These are phyloP conservation scores for Speoplatyrhinus poulsoni DNA, from an alignment of 2,113 vertebrate species.

Conservation along the genomic window DNA sequence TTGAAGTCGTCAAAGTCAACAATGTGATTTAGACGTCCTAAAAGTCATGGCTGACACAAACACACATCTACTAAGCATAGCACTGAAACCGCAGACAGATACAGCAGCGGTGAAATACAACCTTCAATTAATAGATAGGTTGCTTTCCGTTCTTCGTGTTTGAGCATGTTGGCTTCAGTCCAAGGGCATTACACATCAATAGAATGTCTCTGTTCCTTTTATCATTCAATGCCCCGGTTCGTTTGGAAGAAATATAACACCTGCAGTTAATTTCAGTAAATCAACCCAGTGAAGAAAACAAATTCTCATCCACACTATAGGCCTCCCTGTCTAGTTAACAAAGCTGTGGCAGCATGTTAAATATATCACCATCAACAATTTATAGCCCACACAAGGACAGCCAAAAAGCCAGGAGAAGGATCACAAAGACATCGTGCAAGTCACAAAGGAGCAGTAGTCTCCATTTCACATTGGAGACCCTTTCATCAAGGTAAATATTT, in stretches of 20 bases:
- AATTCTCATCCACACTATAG: slow-evolving; percentile 44
- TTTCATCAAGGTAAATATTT: slow-evolving; percentile 42
- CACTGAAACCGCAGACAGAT: slow-evolving; percentile 44
- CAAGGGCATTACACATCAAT: slow-evolving; percentile 67
- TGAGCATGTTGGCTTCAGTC: slow-evolving; percentile 51
- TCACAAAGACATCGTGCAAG: slow-evolving; percentile 33
- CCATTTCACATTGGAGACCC: slow-evolving; percentile 31
- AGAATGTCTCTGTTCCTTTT: slow-evolving; percentile 52
- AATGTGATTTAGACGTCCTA: slow-evolving; percentile 46
- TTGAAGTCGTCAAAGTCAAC: slow-evolving; percentile 46
- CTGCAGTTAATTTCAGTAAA: slow-evolving; percentile 60
- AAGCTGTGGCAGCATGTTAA: slow-evolving; percentile 34
- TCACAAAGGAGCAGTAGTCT: slow-evolving; percentile 30
- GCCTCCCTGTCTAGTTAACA: slow-evolving; percentile 49
- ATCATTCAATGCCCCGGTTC: slow-evolving; percentile 51
- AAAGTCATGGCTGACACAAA: slow-evolving; percentile 1
- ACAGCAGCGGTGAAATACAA: slow-evolving; percentile 60
- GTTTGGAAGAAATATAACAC: slow-evolving; percentile 64
- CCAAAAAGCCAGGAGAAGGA: slow-evolving; percentile 37
- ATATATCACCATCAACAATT: slow-evolving; percentile 53
- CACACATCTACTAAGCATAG: slow-evolving; percentile 35
- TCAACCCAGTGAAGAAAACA: slow-evolving; percentile 67
- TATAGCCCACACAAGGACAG: slow-evolving; percentile 52
- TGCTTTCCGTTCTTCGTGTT: slow-evolving; percentile 62
- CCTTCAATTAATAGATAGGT: slow-evolving; percentile 59